Base-by-base conservation (phyloP, 1,140 invertebrate genomes). In the Calycopis cecrops region DNA sequence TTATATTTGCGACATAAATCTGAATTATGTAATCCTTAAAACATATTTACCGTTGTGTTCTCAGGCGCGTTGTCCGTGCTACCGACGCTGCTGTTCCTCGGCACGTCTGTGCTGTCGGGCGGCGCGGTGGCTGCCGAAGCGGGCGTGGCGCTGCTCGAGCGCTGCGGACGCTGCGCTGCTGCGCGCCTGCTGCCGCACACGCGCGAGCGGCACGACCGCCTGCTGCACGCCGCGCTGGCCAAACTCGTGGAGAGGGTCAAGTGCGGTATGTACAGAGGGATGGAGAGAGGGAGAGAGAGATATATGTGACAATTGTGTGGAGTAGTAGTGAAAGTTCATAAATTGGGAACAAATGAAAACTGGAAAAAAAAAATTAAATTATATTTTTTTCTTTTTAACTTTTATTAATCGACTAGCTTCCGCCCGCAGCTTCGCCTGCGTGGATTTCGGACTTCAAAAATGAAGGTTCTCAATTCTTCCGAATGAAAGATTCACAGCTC, bases 11-110 rank as follows among this genome's bases (percentile, higher is more conserved):
- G n/a, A n/a, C n/a, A n/a, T n/a, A n/a, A n/a, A n/a, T n/a, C n/a
- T n/a, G n/a, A n/a, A n/a, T n/a, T n/a, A n/a, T n/a, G n/a, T n/a
- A n/a, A n/a, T n/a, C n/a, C n/a, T n/a, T n/a, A n/a, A 1, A 16
- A 14, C 12, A 12, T 16, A 16, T 42, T 16, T 16, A 9, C 3
- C 12, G 0, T 42, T 6, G n/a, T 40, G 8, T 12, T 10, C 44
- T 0, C 78, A 93, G 95, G 96, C 35, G 95, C 94, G 14, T 73
- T 98, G 4, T 91, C 95, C 35, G 92, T 99, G 60, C 89, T 99
- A 28, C 98, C 98, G 16, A 97, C 97, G 0, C 90, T 99, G 28
- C 88, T 99, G n/a, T 97, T 96, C 81, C 88, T 99, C 48, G 93
- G 94, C 3, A 97, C 96, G 21, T 96, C 96, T 59, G 93, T 99